Evolutionary conservation across 2,113 vertebrate genomes (phyloP), one percentile per base, ranked within the genome.

Genomic region (Pandion haliaetus): DNA sequence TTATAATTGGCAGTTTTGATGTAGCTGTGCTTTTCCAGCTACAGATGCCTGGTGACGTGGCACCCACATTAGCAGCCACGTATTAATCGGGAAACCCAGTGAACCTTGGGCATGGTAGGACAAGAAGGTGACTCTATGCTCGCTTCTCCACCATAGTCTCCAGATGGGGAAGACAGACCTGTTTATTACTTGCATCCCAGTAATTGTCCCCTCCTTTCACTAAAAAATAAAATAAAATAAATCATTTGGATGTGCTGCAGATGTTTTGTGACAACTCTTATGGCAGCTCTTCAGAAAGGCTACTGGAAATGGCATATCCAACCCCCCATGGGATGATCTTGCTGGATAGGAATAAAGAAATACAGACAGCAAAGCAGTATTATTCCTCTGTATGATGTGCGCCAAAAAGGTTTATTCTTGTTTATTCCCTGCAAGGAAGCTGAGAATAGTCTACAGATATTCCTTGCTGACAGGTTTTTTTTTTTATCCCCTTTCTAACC

Each of bases 51-150:
- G 17, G 77, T 24, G 81, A 93, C 2, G 49, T 87, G 94, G 93
- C 86, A 83, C 24, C 0, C 0, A 50, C 72, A 24, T 9, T 3
- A 5, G 1, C 38, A 73, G 88, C 67, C 44, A 34, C 1, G 1
- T 2, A 31, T 19, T 61, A 84, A 40, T 1, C 0, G 0, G 70
- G 81, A 84, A 86, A 70, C 24, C 12, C 55, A 38, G 12, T 1
- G 0, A 66, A 55, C 24, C 29, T 61, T 3, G 5, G 40, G 10
- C 36, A 49, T 2, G 16, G 57, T 3, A 38, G 77, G 57, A 63
- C 21, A 34, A 59, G 45, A 24, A 88, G 34, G 4, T 17, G 58
- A 29, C 69, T 76, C 57, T 19, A 47, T 0, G 2, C 20, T 57
- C 0, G 0, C 20, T 45, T 38, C 62, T 49, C 34, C 42, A 31